phyloP scores from a whole-genome alignment of 2,113 vertebrate species.

The Meles meles region DNA sequence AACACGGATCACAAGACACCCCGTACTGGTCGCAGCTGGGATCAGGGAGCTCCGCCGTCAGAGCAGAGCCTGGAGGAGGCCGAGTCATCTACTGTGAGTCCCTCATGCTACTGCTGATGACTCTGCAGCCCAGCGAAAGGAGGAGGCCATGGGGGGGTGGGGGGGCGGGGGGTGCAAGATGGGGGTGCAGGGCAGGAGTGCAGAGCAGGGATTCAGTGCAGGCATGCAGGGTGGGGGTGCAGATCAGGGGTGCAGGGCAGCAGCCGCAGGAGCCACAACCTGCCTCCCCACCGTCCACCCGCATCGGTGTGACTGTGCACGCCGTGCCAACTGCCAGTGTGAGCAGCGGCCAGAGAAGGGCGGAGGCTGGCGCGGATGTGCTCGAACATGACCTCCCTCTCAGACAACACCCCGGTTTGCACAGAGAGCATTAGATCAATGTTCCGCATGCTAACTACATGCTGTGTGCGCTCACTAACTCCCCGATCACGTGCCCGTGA shows the following conservation, averaged over 20 bases:
- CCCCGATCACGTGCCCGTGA: too few relatives aligned
- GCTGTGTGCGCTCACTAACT: not conserved
- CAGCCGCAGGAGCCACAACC: not conserved
- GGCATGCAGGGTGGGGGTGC: too few relatives aligned
- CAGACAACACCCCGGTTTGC: not conserved
- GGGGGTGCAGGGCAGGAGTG: not conserved
- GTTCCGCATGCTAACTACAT: not conserved
- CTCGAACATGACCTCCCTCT: not conserved
- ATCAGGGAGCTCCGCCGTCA: rapidly evolving
- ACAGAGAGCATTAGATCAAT: not conserved
- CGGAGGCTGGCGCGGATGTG: not conserved
- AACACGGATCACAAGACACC: not conserved
- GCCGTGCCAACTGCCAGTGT: not conserved
- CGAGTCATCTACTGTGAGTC: rapidly evolving
- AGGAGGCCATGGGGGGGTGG: not conserved
- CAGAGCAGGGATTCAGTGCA: not conserved
- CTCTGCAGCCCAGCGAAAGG: not conserved
- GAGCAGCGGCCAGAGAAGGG: not conserved
- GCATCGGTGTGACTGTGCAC: not conserved
- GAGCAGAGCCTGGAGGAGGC: not conserved
- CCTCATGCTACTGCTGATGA: not conserved
- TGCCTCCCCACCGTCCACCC: not conserved
- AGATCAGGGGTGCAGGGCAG: not conserved
- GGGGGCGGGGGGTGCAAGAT: too few relatives aligned
- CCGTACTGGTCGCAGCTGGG: rapidly evolving